Evolutionary conservation across 2,797 vertebrate species (phyloP), one percentile per base, ranked within the genome.

Genomic region (Lepidocolaptes lacrymiger): DNA sequence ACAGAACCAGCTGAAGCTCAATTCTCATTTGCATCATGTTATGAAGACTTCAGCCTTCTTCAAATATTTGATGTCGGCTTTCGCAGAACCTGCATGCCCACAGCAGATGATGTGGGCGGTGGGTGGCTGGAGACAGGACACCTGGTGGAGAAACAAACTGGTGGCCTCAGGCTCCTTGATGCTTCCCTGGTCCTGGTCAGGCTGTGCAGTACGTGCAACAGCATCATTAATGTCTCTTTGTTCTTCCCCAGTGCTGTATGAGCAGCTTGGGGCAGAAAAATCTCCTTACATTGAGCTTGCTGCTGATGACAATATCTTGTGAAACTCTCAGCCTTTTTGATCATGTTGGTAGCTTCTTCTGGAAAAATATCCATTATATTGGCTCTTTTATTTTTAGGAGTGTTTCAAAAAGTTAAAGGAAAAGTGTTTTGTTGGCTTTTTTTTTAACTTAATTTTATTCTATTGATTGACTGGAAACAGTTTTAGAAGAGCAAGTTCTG

Each of bases 31-130:
- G 6, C 43, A 51, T 78, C 3, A 1, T 44, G 5, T 69, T 84
- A 62, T 59, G 62, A 81, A 84, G 87, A 75, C 22, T 43, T 79
- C 41, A 76, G 3, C 79, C 71, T 83, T 75, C 44, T 77, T 58
- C 59, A n/a, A 37, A 34, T 36, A 24, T 71, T 80, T 74, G 59
- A 14, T 0, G 0, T 27, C n/a, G 67, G 43, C 36, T 79, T 76
- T 59, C 49, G 52, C 61, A 59, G 81, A 34, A 63, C 39, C 52
- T 18, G 10, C 0, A 1, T 66, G 34, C 52, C 48, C 39, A 20
- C 58, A 46, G 83, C 64, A 93, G 62, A 52, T 52, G 72, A 59
- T 4, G 3, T 0, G 0, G 54, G 36, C 0, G 0, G 27, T 66
- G 61, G 22, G 58, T 81, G 37, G 37, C 86, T 81, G 71, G n/a